Evolutionary conservation across 2,888 invertebrate genomes (phyloP).

Genomic region (Scaptomyza cyrtandrae): DNA sequence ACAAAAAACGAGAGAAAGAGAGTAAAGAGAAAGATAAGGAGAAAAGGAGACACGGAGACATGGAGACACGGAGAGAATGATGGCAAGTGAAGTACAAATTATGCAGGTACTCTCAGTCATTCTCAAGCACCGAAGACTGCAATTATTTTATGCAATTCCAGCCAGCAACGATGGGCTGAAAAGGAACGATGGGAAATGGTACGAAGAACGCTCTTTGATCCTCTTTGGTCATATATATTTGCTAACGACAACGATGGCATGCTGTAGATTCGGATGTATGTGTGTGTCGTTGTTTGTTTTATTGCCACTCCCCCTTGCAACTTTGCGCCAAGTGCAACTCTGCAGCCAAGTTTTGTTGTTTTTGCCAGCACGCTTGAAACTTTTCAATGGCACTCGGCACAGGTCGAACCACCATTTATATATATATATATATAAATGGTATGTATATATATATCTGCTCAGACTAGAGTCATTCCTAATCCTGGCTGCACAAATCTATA

Average conservation of each 20-base stretch:
- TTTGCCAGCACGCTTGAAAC: conserved; percentile 70
- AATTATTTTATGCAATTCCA: conserved; percentile 51
- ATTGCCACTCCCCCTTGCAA: conserved; percentile 50
- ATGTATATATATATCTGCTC: too few species aligned
- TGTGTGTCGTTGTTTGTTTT: conserved; percentile 69
- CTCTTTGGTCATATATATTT: conserved; percentile 72
- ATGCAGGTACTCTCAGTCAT: conserved; percentile 29
- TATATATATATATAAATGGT: background rate
- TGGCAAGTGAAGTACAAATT: conserved; percentile 31
- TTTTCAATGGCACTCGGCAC: conserved; percentile 73
- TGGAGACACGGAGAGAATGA: background rate
- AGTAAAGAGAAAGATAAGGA: too few species aligned
- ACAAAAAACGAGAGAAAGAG: background rate
- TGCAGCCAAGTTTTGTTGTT: conserved; percentile 72
- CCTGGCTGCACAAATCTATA: conserved; percentile 45
- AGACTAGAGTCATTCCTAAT: conserved; percentile 64
- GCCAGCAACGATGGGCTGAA: background rate
- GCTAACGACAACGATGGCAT: conserved; percentile 75
- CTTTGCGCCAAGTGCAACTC: conserved; percentile 77
- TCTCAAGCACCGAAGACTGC: conserved; percentile 53
- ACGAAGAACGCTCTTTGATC: conserved; percentile 69
- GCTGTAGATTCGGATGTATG: conserved; percentile 46
- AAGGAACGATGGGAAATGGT: background rate
- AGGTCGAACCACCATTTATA: conserved; percentile 28
- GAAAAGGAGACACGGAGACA: background rate